phyloP scores from a whole-genome alignment of 2,113 vertebrate genomes.

The Apodemus sylvaticus region DNA sequence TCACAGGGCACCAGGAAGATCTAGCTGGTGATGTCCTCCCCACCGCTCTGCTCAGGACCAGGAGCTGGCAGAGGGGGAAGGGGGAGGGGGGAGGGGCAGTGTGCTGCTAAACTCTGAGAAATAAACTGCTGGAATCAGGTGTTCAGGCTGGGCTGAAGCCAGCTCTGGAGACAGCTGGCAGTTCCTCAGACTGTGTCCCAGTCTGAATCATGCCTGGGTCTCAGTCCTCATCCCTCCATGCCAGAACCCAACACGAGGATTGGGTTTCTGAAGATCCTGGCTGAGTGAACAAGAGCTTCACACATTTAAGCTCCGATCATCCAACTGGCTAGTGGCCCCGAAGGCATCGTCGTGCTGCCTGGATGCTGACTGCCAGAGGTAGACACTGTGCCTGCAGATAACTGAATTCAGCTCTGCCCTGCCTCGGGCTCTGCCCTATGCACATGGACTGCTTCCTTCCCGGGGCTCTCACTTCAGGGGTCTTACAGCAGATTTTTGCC shows the following conservation, averaged over 20 bases:
- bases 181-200: conserved; percentile 57
- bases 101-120: conserved; percentile 55
- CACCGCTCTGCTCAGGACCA: background rate
- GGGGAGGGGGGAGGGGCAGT: conserved; percentile 63
- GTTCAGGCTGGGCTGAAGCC: conserved; percentile 47
- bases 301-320: background rate
- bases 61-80: too few relatives aligned
- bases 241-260: conserved; percentile 20
- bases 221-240: conserved; percentile 64
- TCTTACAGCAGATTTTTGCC: background rate
- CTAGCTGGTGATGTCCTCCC: conserved; percentile 49
- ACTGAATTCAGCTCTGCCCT: background rate
- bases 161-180: conserved; percentile 58
- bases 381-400: background rate
- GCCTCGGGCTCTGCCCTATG: background rate
- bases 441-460: background rate
- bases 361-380: background rate
- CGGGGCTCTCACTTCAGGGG: accelerated
- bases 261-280: background rate
- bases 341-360: accelerated
- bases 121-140: conserved; percentile 47
- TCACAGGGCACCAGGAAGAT: conserved; percentile 70
- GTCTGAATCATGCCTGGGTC: background rate
- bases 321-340: background rate
- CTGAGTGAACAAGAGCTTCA: background rate